phyloP scores from a whole-genome alignment of 2,113 vertebrate genomes.

The Malurus alboscapulatus region DNA sequence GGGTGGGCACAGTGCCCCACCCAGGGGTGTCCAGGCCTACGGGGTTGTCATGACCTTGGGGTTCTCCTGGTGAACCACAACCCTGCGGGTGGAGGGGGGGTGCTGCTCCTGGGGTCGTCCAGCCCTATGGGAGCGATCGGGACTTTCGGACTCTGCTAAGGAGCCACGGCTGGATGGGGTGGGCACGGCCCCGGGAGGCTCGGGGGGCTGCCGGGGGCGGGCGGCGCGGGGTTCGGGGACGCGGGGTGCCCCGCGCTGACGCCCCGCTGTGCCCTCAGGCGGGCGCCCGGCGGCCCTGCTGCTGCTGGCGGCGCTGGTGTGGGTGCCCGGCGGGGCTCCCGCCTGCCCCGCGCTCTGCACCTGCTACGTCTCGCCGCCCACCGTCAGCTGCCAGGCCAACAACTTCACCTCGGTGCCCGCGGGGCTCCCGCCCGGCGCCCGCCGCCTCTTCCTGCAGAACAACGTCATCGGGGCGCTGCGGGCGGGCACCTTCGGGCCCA shows the following conservation, averaged over 20 bases:
- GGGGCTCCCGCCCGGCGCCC: constrained; percentile 86
- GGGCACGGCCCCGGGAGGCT: background rate
- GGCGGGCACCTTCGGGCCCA: constrained; percentile 91
- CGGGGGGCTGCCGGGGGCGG: background rate
- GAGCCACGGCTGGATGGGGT: accelerated
- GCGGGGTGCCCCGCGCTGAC: background rate
- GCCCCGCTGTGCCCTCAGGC: constrained; percentile 9
- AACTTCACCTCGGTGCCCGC: constrained; percentile 90
- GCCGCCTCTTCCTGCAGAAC: constrained; percentile 97
- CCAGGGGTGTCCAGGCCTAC: background rate
- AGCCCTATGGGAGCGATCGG: background rate
- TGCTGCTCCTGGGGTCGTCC: background rate
- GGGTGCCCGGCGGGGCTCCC: constrained; percentile 72
- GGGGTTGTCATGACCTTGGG: background rate
- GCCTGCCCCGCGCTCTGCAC: constrained; percentile 89
- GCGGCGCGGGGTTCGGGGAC: background rate
- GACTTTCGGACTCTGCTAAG: too few species aligned
- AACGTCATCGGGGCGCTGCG: constrained; percentile 92
- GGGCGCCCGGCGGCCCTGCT: constrained; percentile 77
- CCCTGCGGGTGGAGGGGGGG: background rate
- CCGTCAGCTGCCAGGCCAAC: constrained; percentile 97
- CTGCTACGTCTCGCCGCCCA: constrained; percentile 95
- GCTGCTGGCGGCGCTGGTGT: constrained; percentile 76
- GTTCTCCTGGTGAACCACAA: background rate
- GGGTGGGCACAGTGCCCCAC: background rate